A percentile compares a stretch with the other conserved stretches of the same genome.
Conservation (phyloP, 2,888 invertebrate genomes). For the Ophion slaviceki region DNA sequence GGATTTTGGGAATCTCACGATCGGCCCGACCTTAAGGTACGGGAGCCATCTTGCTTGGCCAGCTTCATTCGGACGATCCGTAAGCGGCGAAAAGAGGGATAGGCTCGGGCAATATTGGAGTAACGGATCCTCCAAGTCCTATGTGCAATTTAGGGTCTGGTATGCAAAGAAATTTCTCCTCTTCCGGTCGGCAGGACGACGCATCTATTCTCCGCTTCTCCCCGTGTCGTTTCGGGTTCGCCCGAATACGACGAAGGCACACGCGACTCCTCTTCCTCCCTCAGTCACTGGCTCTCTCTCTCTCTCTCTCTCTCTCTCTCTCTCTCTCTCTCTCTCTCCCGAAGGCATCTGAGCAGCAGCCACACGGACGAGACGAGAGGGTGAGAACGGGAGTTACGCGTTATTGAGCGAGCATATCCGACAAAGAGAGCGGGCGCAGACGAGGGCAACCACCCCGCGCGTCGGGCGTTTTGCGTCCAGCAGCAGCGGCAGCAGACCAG, state of each 20-base stretch:
- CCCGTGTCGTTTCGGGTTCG: constrained; percentile 64
- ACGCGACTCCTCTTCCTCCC: constrained; percentile 1
- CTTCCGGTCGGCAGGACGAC: constrained; percentile 31
- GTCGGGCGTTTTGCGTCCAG: constrained; percentile 60
- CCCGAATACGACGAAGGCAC: constrained; percentile 61
- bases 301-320: constrained; percentile 39
- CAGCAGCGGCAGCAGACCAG: constrained; percentile 38
- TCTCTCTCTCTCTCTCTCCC: constrained; percentile 55
- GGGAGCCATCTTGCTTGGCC: neutral
- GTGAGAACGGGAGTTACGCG: constrained; percentile 77
- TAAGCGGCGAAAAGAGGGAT: neutral
- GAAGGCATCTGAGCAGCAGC: constrained; percentile 42
- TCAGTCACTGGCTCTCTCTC: neutral
- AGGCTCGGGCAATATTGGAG: too few species aligned
- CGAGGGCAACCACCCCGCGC: constrained; percentile 83
- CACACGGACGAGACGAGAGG: constrained; percentile 62
- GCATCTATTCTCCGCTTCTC: constrained; percentile 38
- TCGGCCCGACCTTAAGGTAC: too few species aligned
- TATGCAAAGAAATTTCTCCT: constrained; percentile 14
- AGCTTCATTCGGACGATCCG: neutral
- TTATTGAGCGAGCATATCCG: constrained; percentile 83
- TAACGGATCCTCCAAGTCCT: neutral
- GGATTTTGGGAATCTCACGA: too few species aligned
- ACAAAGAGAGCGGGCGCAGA: constrained; percentile 80
- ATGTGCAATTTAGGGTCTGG: constrained; percentile 5